A percentile compares a stretch with the other conserved stretches of the same genome.
Evolutionary conservation across 2,888 invertebrate species (phyloP).

Genomic region (Phortica magna): DNA sequence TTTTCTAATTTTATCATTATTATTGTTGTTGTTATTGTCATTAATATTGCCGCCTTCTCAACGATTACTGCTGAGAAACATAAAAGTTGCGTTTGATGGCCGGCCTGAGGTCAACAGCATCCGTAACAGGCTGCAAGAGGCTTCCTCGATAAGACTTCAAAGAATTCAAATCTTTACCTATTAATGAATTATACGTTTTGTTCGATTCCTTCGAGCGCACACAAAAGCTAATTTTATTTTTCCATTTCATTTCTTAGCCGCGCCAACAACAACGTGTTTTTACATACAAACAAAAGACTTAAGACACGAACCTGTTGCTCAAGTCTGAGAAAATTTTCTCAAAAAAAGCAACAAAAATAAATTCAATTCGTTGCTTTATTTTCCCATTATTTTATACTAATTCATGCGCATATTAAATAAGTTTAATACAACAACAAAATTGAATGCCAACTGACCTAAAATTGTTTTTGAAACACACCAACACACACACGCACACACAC

Average conservation of each 20-base stretch:
- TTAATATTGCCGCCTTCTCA: not conserved
- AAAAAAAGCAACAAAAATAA: not conserved
- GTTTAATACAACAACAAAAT: slow-evolving; percentile 7
- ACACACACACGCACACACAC: too few species aligned
- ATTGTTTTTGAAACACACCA: not conserved
- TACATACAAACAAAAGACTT: slow-evolving; percentile 52
- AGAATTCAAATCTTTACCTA: not conserved
- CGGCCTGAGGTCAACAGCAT: slow-evolving; percentile 10
- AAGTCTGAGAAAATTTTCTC: slow-evolving; percentile 51
- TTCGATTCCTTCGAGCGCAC: not conserved
- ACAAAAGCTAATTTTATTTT: not conserved
- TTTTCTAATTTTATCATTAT: not conserved
- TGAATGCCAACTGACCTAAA: slow-evolving; percentile 25
- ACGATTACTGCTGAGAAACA: not conserved
- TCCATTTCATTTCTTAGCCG: not conserved
- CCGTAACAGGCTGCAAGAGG: not conserved
- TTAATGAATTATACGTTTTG: too few species aligned
- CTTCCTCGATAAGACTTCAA: not conserved
- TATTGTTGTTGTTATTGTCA: not conserved
- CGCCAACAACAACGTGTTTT: not conserved
- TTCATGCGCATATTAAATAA: slow-evolving; percentile 55
- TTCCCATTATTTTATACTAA: slow-evolving; percentile 38
- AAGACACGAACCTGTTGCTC: slow-evolving; percentile 63
- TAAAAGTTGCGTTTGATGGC: slow-evolving; percentile 45
- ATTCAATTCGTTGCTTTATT: not conserved